phyloP scores from a whole-genome alignment of 2,797 vertebrate genomes.

The Staurois parvus region DNA sequence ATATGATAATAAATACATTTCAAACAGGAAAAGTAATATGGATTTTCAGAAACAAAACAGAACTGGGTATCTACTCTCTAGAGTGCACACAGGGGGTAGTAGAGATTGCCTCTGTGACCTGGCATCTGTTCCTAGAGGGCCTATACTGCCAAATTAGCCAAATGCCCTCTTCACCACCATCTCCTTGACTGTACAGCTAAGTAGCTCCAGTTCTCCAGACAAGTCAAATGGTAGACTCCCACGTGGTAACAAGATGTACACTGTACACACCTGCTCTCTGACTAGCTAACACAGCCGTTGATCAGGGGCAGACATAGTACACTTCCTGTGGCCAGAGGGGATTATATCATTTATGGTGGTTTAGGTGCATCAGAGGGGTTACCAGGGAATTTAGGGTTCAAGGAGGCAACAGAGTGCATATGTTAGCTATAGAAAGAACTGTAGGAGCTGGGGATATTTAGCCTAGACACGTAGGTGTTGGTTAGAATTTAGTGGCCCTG shows the following conservation, averaged over 20 bases:
- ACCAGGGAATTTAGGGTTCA: background rate
- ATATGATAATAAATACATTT: background rate
- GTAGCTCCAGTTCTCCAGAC: background rate
- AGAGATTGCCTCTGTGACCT: background rate
- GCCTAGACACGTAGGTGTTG: too few relatives aligned
- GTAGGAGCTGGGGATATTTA: background rate
- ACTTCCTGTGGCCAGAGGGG: background rate
- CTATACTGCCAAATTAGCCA: background rate
- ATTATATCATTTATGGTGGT: too few relatives aligned
- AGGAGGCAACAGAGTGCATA: background rate
- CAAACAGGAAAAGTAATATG: too few relatives aligned
- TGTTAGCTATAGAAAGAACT: background rate
- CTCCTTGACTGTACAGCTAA: background rate
- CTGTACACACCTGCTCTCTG: background rate
- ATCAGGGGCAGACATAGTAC: background rate
- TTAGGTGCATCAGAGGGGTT: background rate
- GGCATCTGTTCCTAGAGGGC: background rate
- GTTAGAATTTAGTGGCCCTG: background rate
- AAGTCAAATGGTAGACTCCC: background rate
- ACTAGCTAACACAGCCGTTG: background rate
- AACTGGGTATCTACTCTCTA: background rate
- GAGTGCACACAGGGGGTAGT: background rate
- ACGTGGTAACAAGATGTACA: background rate
- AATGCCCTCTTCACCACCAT: background rate
- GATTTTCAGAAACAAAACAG: background rate